A percentile compares a stretch with the other conserved stretches of the same genome.
phyloP scores from a whole-genome alignment of 2,797 vertebrate genomes.

The Tokudaia tokunoshimensis region DNA sequence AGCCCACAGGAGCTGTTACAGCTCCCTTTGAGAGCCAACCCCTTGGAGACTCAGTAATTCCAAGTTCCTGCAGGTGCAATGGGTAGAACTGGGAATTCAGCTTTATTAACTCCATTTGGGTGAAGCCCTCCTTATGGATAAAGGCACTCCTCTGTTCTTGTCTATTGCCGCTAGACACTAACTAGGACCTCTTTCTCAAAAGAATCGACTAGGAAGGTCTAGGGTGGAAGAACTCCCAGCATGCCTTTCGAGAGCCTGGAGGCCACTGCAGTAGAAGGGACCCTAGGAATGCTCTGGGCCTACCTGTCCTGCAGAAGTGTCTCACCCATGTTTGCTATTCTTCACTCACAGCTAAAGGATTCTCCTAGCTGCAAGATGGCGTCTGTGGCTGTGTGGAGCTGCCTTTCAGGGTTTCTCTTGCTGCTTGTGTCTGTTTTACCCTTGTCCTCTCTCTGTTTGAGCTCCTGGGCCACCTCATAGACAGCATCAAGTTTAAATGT shows the following conservation, averaged over 20 bases:
- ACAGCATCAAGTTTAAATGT: background rate
- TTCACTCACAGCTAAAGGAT: rapidly evolving
- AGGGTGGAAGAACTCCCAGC: rapidly evolving
- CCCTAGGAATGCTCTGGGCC: background rate
- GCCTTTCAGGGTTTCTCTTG: rapidly evolving
- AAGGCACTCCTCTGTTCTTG: background rate
- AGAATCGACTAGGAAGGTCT: background rate
- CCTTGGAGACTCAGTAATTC: background rate
- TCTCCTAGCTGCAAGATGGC: background rate
- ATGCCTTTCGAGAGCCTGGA: background rate
- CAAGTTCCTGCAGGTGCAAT: background rate
- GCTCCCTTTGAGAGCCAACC: background rate
- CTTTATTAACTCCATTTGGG: background rate
- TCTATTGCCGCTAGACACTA: background rate
- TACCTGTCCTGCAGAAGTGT: rapidly evolving
- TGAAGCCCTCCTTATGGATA: background rate
- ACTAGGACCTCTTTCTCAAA: background rate
- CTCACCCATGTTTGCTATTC: rapidly evolving
- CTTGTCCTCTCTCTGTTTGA: background rate
- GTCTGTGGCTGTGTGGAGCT: background rate
- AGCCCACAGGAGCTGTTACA: rapidly evolving
- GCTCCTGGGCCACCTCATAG: background rate
- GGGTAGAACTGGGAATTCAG: background rate
- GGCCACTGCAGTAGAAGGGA: background rate
- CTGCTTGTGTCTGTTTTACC: too few species aligned